Conservation (phyloP, 2,797 vertebrate genomes). For the Gallinago nigripennis region DNA sequence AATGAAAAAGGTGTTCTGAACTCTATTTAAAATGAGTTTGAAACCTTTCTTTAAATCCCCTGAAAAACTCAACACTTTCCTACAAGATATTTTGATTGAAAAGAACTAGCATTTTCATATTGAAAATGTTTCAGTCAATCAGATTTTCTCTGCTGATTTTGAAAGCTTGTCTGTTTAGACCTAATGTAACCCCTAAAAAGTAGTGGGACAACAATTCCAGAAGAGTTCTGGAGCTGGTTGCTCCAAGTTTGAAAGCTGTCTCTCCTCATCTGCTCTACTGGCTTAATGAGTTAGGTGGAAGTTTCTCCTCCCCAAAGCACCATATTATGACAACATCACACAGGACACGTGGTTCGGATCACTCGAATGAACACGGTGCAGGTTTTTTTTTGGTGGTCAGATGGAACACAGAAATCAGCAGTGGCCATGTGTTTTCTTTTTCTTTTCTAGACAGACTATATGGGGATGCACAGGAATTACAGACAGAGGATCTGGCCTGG, state of each 20-base stretch:
- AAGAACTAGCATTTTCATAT: background rate
- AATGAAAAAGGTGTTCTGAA: background rate
- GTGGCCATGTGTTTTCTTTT: background rate
- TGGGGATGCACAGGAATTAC: constrained; percentile 48
- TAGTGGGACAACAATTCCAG: background rate
- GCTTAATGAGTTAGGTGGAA: background rate
- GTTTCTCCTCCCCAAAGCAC: constrained; percentile 31
- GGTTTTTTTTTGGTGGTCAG: background rate
- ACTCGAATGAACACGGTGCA: constrained; percentile 18
- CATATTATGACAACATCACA: constrained; percentile 42
- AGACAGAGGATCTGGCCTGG: constrained; percentile 52
- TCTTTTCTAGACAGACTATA: constrained; percentile 18
- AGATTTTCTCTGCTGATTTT: background rate
- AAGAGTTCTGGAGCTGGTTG: background rate
- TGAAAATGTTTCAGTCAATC: background rate
- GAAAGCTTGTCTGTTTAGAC: background rate
- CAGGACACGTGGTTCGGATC: constrained; percentile 56
- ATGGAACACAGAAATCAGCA: constrained; percentile 51
- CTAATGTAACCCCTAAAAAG: background rate
- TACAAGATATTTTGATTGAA: background rate
- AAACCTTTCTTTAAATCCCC: background rate
- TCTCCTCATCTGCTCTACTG: background rate
- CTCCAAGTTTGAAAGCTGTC: background rate
- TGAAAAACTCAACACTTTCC: background rate
- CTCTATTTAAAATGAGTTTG: background rate